These are phyloP conservation scores for Gobiocypris rarus DNA, from an alignment of 2,113 vertebrate species.

Conservation along the genomic window DNA sequence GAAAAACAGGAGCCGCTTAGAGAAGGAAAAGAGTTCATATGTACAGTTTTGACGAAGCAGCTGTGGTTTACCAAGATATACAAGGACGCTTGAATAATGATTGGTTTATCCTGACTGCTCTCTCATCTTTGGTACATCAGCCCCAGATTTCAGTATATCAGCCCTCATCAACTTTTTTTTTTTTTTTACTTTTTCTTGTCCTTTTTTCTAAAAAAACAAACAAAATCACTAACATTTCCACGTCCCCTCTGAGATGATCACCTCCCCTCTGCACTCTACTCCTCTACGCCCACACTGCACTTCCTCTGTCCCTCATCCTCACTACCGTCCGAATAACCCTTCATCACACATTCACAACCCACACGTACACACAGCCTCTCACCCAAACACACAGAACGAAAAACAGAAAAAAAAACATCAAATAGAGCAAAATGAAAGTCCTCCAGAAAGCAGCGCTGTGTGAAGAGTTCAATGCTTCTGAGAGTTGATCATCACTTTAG, in stretches of 20 bases:
- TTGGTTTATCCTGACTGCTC: slow-evolving; percentile 63
- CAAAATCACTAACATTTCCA: slow-evolving; percentile 65
- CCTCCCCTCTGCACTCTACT: slow-evolving; percentile 70
- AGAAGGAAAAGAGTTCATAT: slow-evolving; percentile 59
- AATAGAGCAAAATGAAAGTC: slow-evolving; percentile 56
- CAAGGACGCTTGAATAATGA: slow-evolving; percentile 61
- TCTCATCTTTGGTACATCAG: slow-evolving; percentile 75
- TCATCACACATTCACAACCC: slow-evolving; percentile 19
- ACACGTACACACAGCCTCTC: slow-evolving; percentile 48
- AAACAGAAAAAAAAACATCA: slow-evolving; percentile 49
- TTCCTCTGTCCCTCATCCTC: slow-evolving; percentile 85
- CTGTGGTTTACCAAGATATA: slow-evolving; percentile 74
- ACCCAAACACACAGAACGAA: slow-evolving; percentile 30
- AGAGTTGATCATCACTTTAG: slow-evolving; percentile 88
- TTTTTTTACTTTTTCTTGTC: slow-evolving; percentile 71
- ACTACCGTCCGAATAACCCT: slow-evolving; percentile 78
- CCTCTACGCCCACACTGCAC: slow-evolving; percentile 82
- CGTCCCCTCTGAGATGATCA: slow-evolving; percentile 63
- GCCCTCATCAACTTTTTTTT: slow-evolving; percentile 61
- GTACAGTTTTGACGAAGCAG: slow-evolving; percentile 74
- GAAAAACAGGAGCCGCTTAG: slow-evolving; percentile 51
- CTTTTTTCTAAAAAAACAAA: slow-evolving; percentile 53
- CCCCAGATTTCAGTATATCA: slow-evolving; percentile 58
- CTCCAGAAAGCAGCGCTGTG: slow-evolving; percentile 57
- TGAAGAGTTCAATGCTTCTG: slow-evolving; percentile 89